Percentiles rank a stretch among this genome's conserved stretches.
phyloP scores from a whole-genome alignment of 2,888 invertebrate genomes.

The Linyphia triangularis region DNA sequence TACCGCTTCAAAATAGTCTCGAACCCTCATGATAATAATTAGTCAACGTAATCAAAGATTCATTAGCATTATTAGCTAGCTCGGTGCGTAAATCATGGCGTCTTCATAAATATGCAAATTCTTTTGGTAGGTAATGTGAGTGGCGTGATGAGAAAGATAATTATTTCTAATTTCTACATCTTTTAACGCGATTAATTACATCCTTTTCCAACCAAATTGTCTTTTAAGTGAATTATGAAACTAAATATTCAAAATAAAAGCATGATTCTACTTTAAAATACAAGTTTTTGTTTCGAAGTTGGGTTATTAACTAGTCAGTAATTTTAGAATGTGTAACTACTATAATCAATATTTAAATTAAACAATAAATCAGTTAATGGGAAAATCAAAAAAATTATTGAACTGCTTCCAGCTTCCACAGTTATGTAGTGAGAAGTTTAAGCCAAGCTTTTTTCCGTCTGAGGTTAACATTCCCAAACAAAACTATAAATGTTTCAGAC shows the following conservation, averaged over 20 bases:
- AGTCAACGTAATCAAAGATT: not conserved
- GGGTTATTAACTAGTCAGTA: too few species aligned
- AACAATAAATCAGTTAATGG: too few species aligned
- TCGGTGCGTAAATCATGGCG: not conserved
- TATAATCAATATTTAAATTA: too few species aligned
- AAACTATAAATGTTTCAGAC: too few species aligned
- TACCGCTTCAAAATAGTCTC: too few species aligned
- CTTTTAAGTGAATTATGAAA: not conserved
- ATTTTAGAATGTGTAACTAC: too few species aligned
- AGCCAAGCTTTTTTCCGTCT: too few species aligned
- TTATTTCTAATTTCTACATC: not conserved
- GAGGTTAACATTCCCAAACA: too few species aligned
- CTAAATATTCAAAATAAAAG: conserved; percentile 3
- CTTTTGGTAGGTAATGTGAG: not conserved
- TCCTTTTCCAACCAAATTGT: not conserved
- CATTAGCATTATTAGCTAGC: not conserved
- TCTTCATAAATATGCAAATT: conserved; percentile 29
- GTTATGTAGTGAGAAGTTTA: too few species aligned
- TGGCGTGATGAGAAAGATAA: not conserved
- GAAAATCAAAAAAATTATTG: too few species aligned
- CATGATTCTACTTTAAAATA: not conserved
- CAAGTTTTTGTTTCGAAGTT: not conserved
- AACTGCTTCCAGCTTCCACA: too few species aligned
- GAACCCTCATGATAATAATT: too few species aligned
- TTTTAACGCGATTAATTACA: not conserved